Base-by-base conservation (phyloP, 92 coral and sea anemone species). In the Nematostella vectensis region DNA sequence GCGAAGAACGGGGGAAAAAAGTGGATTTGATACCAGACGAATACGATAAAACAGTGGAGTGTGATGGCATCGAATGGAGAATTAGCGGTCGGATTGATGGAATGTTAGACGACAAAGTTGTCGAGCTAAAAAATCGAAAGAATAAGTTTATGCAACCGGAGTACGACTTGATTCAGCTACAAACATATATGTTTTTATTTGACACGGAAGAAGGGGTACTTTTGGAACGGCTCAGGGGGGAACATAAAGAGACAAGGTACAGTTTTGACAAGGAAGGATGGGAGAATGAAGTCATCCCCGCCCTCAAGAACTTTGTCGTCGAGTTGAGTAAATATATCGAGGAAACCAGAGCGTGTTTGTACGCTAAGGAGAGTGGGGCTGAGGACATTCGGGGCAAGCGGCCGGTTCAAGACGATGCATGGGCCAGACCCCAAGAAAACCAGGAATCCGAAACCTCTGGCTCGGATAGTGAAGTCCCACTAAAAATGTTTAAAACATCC, bases 91-190 rank as follows among this genome's bases (percentile, higher is more conserved):
- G 72, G 22, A 87, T 83, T 19, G 99, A 93, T 72, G 99, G 91
- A 4, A 79, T 83, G 13, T 68, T 70, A 37, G 76, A 77, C 10
- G 83, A 83, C 57, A 69, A 69, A 61, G 77, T 93, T 45, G 77
- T 93, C 44, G 99, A 93, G 60, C 96, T 93, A 9, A 93, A 93
- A 59, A 93, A 93, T 51, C 67, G 99, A 21, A 93, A 31, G 52
- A 87, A 64, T 31, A 67, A 85, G 23, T 93, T 93, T 58, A 93
- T 93, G 96, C 71, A 71, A 16, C 99, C 99, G 0, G 66, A 74
- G 10, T 93, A 93, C 40, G 99, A 93, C 53, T 71, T 65, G 19
- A 73, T 93, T 22, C 99, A 93, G 59, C 76, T 93, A 1, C 99
- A 93, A 52, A 76, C 93, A 13, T 93, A 93, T 30, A 68, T 93